Base-by-base conservation (phyloP, 2,888 invertebrate genomes). In the Cryptus viduatorius region DNA sequence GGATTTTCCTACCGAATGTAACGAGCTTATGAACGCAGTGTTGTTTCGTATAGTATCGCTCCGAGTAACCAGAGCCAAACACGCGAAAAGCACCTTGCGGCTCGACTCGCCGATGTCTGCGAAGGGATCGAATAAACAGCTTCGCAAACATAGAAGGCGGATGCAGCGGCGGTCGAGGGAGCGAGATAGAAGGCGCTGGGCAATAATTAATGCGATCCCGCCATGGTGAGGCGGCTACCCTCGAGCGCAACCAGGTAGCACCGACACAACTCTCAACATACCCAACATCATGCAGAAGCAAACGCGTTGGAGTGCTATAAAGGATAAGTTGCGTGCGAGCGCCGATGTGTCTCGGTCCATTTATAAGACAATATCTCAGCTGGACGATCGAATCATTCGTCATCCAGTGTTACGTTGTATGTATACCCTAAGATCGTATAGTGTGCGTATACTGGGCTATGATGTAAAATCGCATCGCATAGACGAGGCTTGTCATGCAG, bases 291-390 rank as follows among this genome's bases (percentile, higher is more conserved):
- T 19, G 48, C 65, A 71, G 73, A 29, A 59, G 69, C 50, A 37
- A 16, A 50, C 44, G 44, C 48, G 46, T 24, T 10, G 24, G 46
- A 29, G 53, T 67, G 50, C 68, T 59, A 46, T 75, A 75, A 69
- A 59, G 69, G 42, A 73, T 76, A 73, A 42, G 46, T 79, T 73
- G 82, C 82, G 79, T 61, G 84, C 79, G 69, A 69, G 67, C 67
- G 73, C 72, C 84, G 77, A 83, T 86, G 86, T 84, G 84, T 86
- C 86, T 71, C 82, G 83, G 79, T 80, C 86, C 87, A 88, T 88
- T 88, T 88, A 85, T 88, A 88, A 88, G 82, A 86, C 83, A 84
- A 85, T 88, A 88, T 88, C 88, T 87, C 71, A 84, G 68, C 76
- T n/a, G 16, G 19, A 78, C 50, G 85, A 88, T 88, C 88, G 81